Evolutionary conservation across 1,140 invertebrate genomes (phyloP).

Genomic region (Acromyrmex charruanus): DNA sequence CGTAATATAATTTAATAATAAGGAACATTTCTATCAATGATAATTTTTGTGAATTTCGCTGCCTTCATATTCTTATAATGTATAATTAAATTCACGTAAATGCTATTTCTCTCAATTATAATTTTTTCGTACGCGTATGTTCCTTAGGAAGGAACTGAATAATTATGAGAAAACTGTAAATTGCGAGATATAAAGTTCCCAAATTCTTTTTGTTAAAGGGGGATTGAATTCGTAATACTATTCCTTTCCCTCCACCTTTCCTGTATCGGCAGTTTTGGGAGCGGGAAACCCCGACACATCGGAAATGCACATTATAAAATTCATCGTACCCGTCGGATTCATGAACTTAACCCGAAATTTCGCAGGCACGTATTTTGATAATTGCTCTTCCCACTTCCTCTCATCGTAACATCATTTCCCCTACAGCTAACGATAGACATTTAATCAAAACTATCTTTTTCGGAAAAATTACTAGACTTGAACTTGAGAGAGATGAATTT

Average conservation of each 20-base stretch:
- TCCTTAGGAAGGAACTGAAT: background rate
- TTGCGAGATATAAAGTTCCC: background rate
- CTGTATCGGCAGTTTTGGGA: slow-evolving; percentile 45
- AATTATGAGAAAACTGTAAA: background rate
- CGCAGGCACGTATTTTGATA: slow-evolving; percentile 79
- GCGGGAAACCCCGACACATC: background rate
- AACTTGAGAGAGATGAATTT: background rate
- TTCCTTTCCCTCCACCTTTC: background rate
- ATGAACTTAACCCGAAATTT: slow-evolving; percentile 74
- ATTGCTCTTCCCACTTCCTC: background rate
- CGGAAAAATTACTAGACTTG: background rate
- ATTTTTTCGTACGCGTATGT: background rate
- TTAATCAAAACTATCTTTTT: slow-evolving; percentile 19
- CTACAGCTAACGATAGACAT: background rate
- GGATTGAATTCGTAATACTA: slow-evolving; percentile 5
- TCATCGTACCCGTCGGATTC: slow-evolving; percentile 68
- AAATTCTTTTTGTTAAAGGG: slow-evolving; percentile 35
- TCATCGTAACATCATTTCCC: background rate
- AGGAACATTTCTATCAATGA: background rate
- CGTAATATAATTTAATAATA: background rate
- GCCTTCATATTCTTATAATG: background rate
- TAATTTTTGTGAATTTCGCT: background rate
- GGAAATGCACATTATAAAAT: slow-evolving; percentile 78
- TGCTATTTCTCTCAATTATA: background rate
- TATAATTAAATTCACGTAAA: background rate